phyloP scores from a whole-genome alignment of 2,888 invertebrate species.

The Autographa pulchrina region DNA sequence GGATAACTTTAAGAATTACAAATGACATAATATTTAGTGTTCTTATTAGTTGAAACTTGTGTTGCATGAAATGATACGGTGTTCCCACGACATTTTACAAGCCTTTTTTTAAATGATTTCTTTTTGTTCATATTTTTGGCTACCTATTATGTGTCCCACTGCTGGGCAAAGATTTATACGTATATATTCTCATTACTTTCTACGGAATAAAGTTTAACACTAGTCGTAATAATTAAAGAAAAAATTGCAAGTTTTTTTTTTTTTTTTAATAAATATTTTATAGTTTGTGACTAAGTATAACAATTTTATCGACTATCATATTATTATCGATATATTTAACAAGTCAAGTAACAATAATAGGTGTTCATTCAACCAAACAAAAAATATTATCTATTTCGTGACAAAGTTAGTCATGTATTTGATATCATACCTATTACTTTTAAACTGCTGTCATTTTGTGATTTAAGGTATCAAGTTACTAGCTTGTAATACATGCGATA shows the following conservation, averaged over 20 bases:
- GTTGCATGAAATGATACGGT: not conserved
- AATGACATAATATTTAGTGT: conserved; percentile 22
- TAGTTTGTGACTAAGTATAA: not conserved
- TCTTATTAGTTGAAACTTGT: not conserved
- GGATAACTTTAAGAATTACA: conserved; percentile 27
- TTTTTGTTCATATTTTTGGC: too few species aligned
- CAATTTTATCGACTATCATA: not conserved
- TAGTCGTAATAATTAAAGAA: too few species aligned
- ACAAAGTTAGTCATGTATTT: not conserved
- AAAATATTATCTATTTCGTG: not conserved
- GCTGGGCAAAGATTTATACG: too few species aligned
- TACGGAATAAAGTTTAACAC: too few species aligned
- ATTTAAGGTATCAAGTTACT: too few species aligned
- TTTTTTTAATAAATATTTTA: too few species aligned
- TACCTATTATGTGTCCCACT: too few species aligned
- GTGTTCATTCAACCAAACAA: conserved; percentile 24
- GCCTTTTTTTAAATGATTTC: too few species aligned
- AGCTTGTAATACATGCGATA: too few species aligned
- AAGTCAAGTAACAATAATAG: conserved; percentile 21
- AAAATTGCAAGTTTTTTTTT: too few species aligned
- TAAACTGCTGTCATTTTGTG: not conserved
- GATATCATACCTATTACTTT: not conserved
- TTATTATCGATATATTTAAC: conserved; percentile 26
- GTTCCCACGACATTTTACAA: not conserved
- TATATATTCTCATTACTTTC: too few species aligned